A percentile compares a stretch with the other conserved stretches of the same genome.
These are phyloP conservation scores for Sylvia atricapilla DNA, from an alignment of 2,113 vertebrate species.

Conservation along the genomic window DNA sequence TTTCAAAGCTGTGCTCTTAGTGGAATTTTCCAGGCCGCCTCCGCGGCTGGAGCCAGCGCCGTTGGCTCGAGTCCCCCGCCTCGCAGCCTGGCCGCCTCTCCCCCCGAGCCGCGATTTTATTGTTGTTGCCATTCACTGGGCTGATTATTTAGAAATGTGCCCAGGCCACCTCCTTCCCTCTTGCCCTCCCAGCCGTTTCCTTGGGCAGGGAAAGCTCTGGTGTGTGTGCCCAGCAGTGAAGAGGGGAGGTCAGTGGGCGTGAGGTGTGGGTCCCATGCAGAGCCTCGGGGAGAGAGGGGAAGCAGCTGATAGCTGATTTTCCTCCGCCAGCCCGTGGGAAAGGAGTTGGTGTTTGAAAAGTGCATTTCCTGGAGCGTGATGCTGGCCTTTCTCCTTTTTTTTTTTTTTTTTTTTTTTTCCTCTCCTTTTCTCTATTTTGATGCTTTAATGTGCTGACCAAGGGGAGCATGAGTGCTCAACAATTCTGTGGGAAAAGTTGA, in stretches of 20 bases:
- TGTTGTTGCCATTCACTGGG: constrained; percentile 47
- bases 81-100: constrained; percentile 1
- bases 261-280: background rate
- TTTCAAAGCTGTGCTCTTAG: constrained; percentile 54
- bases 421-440: background rate
- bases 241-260: background rate
- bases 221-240: background rate
- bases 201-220: background rate
- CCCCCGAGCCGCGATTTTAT: constrained; percentile 17
- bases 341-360: constrained; percentile 65
- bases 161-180: constrained; percentile 9
- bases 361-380: constrained; percentile 45
- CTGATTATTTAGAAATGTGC: constrained; percentile 43
- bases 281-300: background rate
- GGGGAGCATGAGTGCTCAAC: background rate
- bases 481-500: background rate
- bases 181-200: background rate
- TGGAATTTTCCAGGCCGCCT: constrained; percentile 68
- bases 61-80: constrained; percentile 27
- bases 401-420: no score
- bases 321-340: constrained; percentile 44
- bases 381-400: background rate
- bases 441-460: background rate
- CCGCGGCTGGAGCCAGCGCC: constrained; percentile 28
- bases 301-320: constrained; percentile 52